Evolutionary conservation across 2,113 vertebrate genomes (phyloP).

Genomic region (Notiomystis cincta): DNA sequence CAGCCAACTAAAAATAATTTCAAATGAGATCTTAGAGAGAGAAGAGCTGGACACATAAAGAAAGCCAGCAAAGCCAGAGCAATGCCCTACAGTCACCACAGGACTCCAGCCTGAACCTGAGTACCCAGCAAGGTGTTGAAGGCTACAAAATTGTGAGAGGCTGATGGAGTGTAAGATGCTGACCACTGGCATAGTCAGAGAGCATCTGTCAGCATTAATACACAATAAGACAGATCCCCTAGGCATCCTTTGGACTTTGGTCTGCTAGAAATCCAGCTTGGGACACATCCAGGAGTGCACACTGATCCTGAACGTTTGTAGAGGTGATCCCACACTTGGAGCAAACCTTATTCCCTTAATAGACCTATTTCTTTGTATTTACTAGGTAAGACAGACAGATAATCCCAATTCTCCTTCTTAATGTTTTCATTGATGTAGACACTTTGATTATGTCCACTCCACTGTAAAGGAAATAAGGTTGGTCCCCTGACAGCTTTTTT

Average conservation of each 20-base stretch:
- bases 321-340: not conserved
- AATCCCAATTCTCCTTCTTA: not conserved
- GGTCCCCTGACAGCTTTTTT: not conserved
- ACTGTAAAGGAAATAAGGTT: not conserved
- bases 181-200: not conserved
- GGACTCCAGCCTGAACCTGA: not conserved
- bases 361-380: not conserved
- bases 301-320: not conserved
- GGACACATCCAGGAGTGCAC: not conserved
- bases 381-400: not conserved
- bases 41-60: not conserved
- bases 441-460: not conserved
- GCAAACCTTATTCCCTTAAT: not conserved
- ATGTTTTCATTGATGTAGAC: not conserved
- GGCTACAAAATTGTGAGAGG: not conserved
- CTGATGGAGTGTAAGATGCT: not conserved
- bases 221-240: not conserved
- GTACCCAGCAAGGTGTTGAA: not conserved
- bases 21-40: not conserved
- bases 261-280: not conserved
- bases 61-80: not conserved
- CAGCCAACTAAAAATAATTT: not conserved
- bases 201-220: not conserved
- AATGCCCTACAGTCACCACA: not conserved
- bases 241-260: not conserved